Base-by-base conservation (phyloP, 2,888 invertebrate species). In the Perizoma flavofasciatum region DNA sequence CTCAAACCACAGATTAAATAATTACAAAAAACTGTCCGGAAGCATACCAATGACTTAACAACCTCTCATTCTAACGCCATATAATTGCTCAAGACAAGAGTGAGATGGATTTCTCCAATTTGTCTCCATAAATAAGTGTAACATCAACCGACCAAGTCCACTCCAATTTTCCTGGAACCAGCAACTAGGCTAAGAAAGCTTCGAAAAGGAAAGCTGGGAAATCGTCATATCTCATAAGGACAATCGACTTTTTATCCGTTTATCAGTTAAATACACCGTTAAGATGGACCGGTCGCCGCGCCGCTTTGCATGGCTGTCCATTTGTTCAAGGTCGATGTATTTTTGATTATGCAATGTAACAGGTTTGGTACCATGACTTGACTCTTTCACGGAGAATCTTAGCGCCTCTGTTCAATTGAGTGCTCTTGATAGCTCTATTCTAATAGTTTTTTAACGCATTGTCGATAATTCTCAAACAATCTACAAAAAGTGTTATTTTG, bases 251-350 rank as follows among this genome's bases (percentile, higher is more conserved):
- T 65, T 55, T 63, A 51, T 33, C 48, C 10, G 45, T 58, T 43
- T 50, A 45, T 65, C 48, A 10, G 57, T 59, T 55, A 60, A 54
- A 47, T 49, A 55, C 49, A 48, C 62, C 62, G 62, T 62, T 62
- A 62, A 8, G 41, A 45, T 40, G 46, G 39, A 40, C 49, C 53
- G 53, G 63, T 59, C 46, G 50, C 41, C 44, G 49, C 46, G 50
- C 41, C 44, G 49, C 59, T 56, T 48, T 63, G 54, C 63, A 58
- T 59, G 62, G 50, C 54, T 63, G 54, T 55, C 41, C 59, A 68
- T 63, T 61, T 58, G 50, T 55, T 68, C 68, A 70, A 70, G 70
- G 70, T 68, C 70, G 68, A 67, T 68, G 66, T 70, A 63, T 70
- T 70, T 65, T 65, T 61, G 66, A 64, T 70, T 70, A 68, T 65